Conservation (phyloP, 2,888 invertebrate genomes). For the Acrobasis repandana region DNA sequence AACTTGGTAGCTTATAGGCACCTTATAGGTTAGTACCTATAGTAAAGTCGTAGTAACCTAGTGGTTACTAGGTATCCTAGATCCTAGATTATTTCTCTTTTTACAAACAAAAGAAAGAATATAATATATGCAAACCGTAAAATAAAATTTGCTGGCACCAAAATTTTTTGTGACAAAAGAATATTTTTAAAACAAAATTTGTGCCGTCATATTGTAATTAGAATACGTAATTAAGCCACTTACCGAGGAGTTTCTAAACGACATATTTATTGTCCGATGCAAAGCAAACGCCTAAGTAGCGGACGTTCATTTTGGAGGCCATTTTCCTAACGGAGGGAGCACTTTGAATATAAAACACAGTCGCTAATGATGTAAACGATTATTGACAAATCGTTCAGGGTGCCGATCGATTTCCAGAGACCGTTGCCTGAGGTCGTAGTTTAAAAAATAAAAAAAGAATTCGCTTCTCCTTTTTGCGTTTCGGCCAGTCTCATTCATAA, state of each 20-base stretch:
- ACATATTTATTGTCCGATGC: slow-evolving; percentile 23
- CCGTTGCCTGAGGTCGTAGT: too few species aligned
- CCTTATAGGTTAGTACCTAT: too few species aligned
- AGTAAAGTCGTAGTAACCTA: too few species aligned
- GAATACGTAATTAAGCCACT: slow-evolving; percentile 16
- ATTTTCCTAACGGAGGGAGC: slow-evolving; percentile 35
- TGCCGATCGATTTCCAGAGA: slow-evolving; percentile 16
- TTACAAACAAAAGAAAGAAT: too few species aligned
- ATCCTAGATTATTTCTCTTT: too few species aligned
- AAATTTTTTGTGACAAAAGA: not conserved
- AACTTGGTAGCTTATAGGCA: too few species aligned
- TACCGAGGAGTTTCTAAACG: slow-evolving; percentile 18
- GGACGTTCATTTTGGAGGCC: slow-evolving; percentile 34
- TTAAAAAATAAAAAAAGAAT: too few species aligned
- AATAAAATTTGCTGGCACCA: not conserved
- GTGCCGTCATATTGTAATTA: not conserved
- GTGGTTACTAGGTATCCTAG: too few species aligned
- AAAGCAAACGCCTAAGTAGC: slow-evolving; percentile 22
- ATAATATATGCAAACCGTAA: not conserved
- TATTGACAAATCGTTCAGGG: slow-evolving; percentile 48
- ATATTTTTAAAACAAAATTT: not conserved
- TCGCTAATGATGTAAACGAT: slow-evolving; percentile 59
- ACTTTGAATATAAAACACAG: slow-evolving; percentile 54
- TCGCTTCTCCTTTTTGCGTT: too few species aligned
- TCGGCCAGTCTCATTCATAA: too few species aligned